These are phyloP conservation scores for Petrocephalus zakoni DNA, from an alignment of 2,113 vertebrate genomes.

Conservation along the genomic window DNA sequence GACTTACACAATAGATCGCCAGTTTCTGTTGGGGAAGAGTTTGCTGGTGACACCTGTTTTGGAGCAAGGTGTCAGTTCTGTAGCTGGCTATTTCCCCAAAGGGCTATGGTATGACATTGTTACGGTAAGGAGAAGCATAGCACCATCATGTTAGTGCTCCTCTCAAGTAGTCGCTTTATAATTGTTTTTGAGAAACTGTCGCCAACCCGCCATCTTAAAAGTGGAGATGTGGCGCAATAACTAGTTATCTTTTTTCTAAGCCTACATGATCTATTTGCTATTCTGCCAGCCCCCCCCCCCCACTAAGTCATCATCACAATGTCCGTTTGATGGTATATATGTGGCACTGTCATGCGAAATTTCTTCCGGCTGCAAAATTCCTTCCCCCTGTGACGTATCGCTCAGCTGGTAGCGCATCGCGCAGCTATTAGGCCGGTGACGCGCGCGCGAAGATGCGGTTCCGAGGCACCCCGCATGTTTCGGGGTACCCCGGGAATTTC, in stretches of 20 bases:
- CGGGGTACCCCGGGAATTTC: too few species aligned
- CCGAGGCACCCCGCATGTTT: too few species aligned
- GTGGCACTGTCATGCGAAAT: too few species aligned
- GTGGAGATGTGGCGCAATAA: background rate
- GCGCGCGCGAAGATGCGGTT: too few species aligned
- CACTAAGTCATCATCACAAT: background rate
- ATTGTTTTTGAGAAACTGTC: background rate
- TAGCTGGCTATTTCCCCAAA: constrained; percentile 68
- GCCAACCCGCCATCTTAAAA: background rate
- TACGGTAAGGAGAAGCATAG: constrained; percentile 59
- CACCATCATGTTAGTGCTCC: background rate
- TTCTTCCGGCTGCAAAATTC: too few species aligned
- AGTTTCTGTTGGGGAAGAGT: constrained; percentile 77
- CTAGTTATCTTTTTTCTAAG: background rate
- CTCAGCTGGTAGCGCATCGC: too few species aligned
- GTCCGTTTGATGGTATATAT: background rate
- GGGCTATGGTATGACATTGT: constrained; percentile 78
- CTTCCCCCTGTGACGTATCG: too few species aligned
- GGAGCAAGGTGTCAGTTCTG: constrained; percentile 57
- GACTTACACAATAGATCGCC: constrained; percentile 68
- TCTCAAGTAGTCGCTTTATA: background rate
- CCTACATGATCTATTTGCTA: background rate
- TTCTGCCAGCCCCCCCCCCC: background rate
- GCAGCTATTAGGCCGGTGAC: too few species aligned
- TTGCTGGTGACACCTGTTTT: constrained; percentile 76